These are phyloP conservation scores for Hapalemur alaotrensis DNA, from an alignment of 2,797 vertebrate species.

Conservation along the genomic window DNA sequence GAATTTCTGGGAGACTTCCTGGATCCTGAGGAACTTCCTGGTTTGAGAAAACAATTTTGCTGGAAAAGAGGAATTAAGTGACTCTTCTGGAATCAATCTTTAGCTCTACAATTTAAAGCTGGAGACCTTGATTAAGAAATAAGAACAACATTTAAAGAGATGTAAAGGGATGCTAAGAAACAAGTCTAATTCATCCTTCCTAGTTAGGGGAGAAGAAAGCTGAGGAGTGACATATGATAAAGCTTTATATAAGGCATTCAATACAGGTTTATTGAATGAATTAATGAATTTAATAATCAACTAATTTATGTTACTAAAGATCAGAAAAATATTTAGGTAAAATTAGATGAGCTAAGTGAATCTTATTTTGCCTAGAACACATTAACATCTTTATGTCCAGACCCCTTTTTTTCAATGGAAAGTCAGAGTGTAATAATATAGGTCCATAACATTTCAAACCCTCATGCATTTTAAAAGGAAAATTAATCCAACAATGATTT, in stretches of 20 bases:
- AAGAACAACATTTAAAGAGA: neutral
- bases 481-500: constrained; percentile 18
- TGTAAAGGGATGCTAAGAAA: neutral
- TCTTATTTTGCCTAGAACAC: neutral
- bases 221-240: neutral
- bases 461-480: constrained; percentile 28
- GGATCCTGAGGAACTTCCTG: neutral
- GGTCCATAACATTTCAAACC: neutral
- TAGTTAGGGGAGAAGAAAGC: neutral
- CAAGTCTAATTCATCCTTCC: neutral
- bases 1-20: neutral
- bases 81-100: neutral
- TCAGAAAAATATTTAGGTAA: neutral
- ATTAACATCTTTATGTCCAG: neutral
- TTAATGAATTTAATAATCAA: neutral
- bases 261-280: neutral
- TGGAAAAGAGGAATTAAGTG: neutral
- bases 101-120: constrained; percentile 16
- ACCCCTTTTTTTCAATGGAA: neutral
- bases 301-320: neutral
- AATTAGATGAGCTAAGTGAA: neutral
- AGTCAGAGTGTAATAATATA: neutral
- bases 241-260: neutral
- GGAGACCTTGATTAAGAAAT: neutral
- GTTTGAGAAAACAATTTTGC: neutral